These are phyloP conservation scores for Nineta flava DNA, from an alignment of 2,888 invertebrate genomes.

Conservation along the genomic window DNA sequence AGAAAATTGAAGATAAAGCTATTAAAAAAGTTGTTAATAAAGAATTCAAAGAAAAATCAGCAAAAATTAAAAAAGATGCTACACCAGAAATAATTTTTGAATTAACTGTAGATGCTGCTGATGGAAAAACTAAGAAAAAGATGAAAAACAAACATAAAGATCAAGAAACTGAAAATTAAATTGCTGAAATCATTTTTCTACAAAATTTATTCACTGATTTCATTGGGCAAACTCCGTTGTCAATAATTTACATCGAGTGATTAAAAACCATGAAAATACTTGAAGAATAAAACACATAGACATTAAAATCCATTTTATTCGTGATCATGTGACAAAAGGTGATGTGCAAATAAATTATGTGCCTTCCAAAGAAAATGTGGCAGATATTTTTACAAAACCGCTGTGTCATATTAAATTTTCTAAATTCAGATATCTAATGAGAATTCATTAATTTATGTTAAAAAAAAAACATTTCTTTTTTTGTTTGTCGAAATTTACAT, in stretches of 20 bases:
- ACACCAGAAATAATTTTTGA: constrained; percentile 17
- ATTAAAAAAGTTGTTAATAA: constrained; percentile 34
- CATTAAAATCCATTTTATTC: constrained; percentile 6
- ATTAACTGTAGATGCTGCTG: constrained; percentile 21
- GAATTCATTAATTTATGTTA: no score
- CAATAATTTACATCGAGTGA: no score
- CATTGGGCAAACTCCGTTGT: no score
- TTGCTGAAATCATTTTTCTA: no score
- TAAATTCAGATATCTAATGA: no score
- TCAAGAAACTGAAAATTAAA: constrained; percentile 15
- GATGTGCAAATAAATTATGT: constrained; percentile 6
- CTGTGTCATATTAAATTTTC: neutral
- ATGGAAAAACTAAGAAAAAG: constrained; percentile 16
- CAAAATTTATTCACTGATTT: no score
- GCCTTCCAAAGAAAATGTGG: constrained; percentile 1
- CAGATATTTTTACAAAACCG: constrained; percentile 7
- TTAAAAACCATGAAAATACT: no score
- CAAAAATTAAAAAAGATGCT: constrained; percentile 19
- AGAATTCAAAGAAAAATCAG: constrained; percentile 29
- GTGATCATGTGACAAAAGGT: constrained; percentile 2
- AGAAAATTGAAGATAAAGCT: constrained; percentile 29
- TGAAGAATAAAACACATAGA: constrained; percentile 8
- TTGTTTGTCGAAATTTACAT: no score
- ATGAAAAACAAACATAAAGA: constrained; percentile 17
- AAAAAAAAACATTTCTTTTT: no score